Evolutionary conservation across 1,140 invertebrate genomes (phyloP).

Genomic region (Parasteatoda tepidariorum): DNA sequence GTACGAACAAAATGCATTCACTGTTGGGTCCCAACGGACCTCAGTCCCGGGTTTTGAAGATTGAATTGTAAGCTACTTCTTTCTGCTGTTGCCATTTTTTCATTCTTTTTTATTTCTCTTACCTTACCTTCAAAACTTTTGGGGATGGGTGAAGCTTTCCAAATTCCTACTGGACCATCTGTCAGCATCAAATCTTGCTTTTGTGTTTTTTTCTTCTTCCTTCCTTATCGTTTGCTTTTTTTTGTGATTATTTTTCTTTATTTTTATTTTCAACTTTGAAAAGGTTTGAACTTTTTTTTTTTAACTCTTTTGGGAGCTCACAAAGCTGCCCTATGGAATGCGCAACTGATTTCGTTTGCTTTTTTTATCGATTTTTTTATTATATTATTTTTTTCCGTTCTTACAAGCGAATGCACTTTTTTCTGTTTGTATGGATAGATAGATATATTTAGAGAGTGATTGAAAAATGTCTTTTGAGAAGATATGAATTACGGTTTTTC

Average conservation of each 20-base stretch:
- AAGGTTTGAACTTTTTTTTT: constrained; percentile 1
- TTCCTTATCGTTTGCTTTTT: neutral
- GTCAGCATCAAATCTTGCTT: constrained; percentile 41
- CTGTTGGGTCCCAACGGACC: constrained; percentile 5
- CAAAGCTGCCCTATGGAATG: constrained; percentile 7
- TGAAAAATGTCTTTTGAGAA: constrained; percentile 32
- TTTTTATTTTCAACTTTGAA: constrained; percentile 2
- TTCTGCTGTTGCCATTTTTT: constrained; percentile 13
- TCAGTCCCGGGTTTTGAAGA: neutral
- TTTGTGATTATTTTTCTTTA: neutral
- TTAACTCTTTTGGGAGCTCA: constrained; percentile 19
- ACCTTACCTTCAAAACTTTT: constrained; percentile 1
- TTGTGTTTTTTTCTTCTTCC: constrained; percentile 18
- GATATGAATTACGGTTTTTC: constrained; percentile 31
- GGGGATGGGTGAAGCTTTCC: neutral
- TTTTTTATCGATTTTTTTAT: constrained; percentile 33
- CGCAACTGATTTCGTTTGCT: constrained; percentile 44
- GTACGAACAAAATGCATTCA: constrained; percentile 39
- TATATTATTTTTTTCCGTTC: neutral
- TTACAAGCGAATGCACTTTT: neutral
- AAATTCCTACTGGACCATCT: constrained; percentile 34
- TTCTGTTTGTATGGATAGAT: neutral
- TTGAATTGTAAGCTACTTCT: constrained; percentile 30
- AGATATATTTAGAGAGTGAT: constrained; percentile 16
- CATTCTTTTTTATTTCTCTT: neutral